phyloP scores from a whole-genome alignment of 1,140 invertebrate species.

The Doryteuthis pealeii region DNA sequence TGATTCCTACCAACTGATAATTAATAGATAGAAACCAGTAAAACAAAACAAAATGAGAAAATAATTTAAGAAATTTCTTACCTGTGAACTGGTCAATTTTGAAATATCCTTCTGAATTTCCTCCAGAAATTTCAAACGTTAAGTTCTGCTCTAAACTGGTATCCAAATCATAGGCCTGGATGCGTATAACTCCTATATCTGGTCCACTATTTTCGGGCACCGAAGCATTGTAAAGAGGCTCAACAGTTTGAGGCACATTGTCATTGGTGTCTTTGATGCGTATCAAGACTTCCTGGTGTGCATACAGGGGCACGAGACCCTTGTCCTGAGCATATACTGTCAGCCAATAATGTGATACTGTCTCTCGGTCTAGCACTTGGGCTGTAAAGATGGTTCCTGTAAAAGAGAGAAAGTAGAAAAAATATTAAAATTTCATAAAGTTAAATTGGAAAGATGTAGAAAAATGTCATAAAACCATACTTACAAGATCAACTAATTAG shows the following conservation, averaged over 20 bases:
- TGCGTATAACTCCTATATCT: conserved; percentile 73
- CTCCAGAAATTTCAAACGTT: conserved; percentile 80
- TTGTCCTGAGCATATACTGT: conserved; percentile 89
- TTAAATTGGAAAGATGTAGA: conserved; percentile 3
- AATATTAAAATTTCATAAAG: conserved; percentile 11
- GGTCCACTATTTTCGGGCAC: conserved; percentile 79
- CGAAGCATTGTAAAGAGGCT: conserved; percentile 81
- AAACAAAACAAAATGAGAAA: too few species aligned
- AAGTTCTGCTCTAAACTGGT: conserved; percentile 68
- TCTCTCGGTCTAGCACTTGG: conserved; percentile 84
- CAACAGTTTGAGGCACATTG: conserved; percentile 83
- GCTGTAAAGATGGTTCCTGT: conserved; percentile 82
- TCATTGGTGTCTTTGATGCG: conserved; percentile 90
- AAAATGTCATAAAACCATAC: too few species aligned
- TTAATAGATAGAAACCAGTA: too few species aligned
- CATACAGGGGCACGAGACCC: conserved; percentile 80
- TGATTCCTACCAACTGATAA: too few species aligned
- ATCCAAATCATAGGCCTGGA: conserved; percentile 81
- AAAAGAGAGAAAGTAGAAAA: conserved; percentile 27
- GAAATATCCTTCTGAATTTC: conserved; percentile 89
- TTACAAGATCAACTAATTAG: too few species aligned
- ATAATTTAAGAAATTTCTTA: conserved; percentile 63
- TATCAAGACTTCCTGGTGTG: conserved; percentile 74
- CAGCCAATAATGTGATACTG: conserved; percentile 85
- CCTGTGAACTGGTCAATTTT: conserved; percentile 81